Evolutionary conservation across 1,140 invertebrate species (phyloP).

Genomic region (Drosophila sproati): DNA sequence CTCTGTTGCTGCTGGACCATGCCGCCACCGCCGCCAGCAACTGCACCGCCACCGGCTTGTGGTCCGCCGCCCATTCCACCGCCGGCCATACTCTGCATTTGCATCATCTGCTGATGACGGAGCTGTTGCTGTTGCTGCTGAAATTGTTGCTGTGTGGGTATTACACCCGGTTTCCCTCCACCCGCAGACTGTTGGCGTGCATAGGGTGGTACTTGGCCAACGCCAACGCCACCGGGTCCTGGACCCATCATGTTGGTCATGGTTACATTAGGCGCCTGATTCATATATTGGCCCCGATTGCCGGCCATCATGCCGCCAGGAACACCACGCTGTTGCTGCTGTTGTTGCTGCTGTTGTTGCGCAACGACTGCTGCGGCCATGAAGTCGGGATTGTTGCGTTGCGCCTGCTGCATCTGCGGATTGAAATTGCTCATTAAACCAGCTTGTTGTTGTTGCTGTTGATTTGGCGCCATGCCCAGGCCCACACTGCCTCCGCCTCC

Average conservation of each 20-base stretch:
- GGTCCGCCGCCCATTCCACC: constrained; percentile 64
- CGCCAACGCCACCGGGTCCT: constrained; percentile 68
- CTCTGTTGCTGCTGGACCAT: constrained; percentile 84
- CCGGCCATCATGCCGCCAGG: constrained; percentile 81
- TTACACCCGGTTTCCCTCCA: constrained; percentile 77
- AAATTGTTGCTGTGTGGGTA: constrained; percentile 77
- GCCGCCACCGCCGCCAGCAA: constrained; percentile 60
- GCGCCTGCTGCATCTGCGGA: constrained; percentile 80
- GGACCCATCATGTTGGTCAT: constrained; percentile 86
- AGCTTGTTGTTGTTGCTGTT: constrained; percentile 77
- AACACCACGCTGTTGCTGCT: constrained; percentile 84
- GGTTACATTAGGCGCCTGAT: constrained; percentile 84
- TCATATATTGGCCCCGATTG: constrained; percentile 82
- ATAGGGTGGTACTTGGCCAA: constrained; percentile 85
- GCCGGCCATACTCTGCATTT: constrained; percentile 80
- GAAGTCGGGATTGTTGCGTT: constrained; percentile 84
- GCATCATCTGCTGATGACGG: constrained; percentile 84
- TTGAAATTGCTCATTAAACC: constrained; percentile 84
- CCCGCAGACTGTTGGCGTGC: constrained; percentile 71
- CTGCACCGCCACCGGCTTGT: constrained; percentile 48
- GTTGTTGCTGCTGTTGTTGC: constrained; percentile 64
- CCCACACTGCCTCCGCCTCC: constrained; percentile 61
- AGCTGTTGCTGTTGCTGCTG: constrained; percentile 83
- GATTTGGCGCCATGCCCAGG: constrained; percentile 77
- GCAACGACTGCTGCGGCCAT: constrained; percentile 79